Percentiles rank a stretch among this genome's conserved stretches.
phyloP scores from a whole-genome alignment of 2,797 vertebrate genomes.

The Discoglossus pictus region DNA sequence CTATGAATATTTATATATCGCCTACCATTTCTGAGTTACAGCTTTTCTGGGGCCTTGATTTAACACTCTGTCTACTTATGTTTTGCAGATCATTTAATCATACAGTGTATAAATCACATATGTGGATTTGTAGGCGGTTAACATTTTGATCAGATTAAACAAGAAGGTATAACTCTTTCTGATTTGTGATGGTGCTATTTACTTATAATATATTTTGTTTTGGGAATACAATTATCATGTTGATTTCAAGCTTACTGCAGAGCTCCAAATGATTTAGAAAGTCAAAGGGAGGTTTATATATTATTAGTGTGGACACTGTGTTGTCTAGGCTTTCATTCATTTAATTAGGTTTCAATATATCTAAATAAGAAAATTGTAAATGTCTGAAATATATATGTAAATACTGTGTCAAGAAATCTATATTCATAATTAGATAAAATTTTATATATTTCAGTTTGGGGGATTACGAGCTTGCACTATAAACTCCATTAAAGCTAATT shows the following conservation, averaged over 20 bases:
- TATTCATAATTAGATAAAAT: too few species aligned
- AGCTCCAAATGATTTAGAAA: constrained; percentile 24
- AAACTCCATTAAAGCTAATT: too few species aligned
- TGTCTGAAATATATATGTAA: not conserved
- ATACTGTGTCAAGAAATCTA: too few species aligned
- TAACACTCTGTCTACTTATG: constrained; percentile 21
- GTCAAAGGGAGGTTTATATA: constrained; percentile 18
- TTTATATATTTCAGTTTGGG: too few species aligned
- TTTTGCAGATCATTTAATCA: constrained; percentile 29
- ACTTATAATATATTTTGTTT: constrained; percentile 36
- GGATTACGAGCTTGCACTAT: too few species aligned
- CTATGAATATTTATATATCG: constrained; percentile 16
- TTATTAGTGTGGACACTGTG: not conserved
- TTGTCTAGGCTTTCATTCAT: not conserved
- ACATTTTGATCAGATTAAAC: constrained; percentile 12
- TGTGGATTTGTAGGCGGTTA: constrained; percentile 27
- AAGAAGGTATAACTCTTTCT: constrained; percentile 29
- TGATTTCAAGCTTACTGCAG: constrained; percentile 6
- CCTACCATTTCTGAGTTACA: constrained; percentile 23
- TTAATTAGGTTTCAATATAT: not conserved
- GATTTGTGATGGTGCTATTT: constrained; percentile 42
- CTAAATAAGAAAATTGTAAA: not conserved
- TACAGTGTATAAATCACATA: constrained; percentile 33
- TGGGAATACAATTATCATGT: constrained; percentile 24
- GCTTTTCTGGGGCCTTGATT: constrained; percentile 13